A percentile compares a stretch with the other conserved stretches of the same genome.
phyloP scores from a whole-genome alignment of 2,888 invertebrate genomes.

The Aplocera efformata region DNA sequence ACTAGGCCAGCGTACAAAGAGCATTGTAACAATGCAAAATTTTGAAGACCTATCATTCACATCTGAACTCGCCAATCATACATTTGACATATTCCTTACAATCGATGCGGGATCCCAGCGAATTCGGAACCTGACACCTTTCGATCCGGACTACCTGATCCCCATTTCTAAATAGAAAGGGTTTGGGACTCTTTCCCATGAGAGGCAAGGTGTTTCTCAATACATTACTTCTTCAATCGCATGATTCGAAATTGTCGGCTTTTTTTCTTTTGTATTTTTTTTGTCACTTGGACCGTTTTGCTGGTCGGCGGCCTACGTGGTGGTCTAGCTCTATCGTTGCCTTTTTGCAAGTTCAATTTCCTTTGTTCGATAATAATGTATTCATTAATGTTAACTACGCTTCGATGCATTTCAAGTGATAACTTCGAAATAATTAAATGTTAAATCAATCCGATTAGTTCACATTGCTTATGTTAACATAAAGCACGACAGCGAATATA shows the following conservation, averaged over 20 bases:
- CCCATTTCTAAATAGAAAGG: conserved; percentile 21
- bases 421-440: background rate
- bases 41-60: too few species aligned
- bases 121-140: conserved; percentile 14
- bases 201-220: conserved; percentile 31
- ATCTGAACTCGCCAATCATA: conserved; percentile 9
- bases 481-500: too few species aligned
- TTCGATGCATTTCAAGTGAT: conserved; percentile 7
- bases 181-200: conserved; percentile 27
- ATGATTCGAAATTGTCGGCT: conserved; percentile 13
- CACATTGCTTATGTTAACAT: too few species aligned
- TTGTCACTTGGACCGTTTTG: conserved; percentile 5
- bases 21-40: too few species aligned
- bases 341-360: too few species aligned
- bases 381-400: background rate
- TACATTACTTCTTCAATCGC: conserved; percentile 13
- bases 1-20: too few species aligned
- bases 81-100: background rate
- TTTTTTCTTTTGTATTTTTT: conserved; percentile 7
- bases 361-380: background rate
- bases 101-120: background rate
- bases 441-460: too few species aligned
- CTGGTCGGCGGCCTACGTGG: conserved; percentile 6
- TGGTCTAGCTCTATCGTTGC: conserved; percentile 9
- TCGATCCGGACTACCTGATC: conserved; percentile 14